Evolutionary conservation across 1,140 invertebrate species (phyloP), one percentile per base, ranked within the genome.

Genomic region (Lucilia cuprina): DNA sequence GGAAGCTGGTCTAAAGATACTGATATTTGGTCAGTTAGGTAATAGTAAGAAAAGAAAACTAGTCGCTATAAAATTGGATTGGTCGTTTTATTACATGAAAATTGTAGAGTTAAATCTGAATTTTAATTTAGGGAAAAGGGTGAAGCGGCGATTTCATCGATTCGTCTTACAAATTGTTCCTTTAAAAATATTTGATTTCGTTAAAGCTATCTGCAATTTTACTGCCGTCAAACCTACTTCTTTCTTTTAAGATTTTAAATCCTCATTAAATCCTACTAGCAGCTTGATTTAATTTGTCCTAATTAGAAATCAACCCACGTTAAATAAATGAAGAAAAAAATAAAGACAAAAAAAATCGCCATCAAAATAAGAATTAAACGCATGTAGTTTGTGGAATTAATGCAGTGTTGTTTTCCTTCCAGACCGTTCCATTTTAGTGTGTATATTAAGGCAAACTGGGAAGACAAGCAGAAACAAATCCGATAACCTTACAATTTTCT

Each of bases 401-500:
- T 55, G 12, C 50, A 55, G 50, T 55, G 50, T 55, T 55, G 50
- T 55, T 55, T 55, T 55, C 50, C 17, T 55, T 55, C 65, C 19
- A 70, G 19, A 8, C 65, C n/a, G 60, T 19, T 21, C 65, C 65
- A 70, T 19, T 70, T 70, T 12, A 70, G 21, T 70, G 21, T 21
- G 65, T 12, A 70, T 19, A 70, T 25, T 19, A 55, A 70, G 21
- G 14, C 65, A 70, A 12, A 70, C 19, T 10, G 19, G 7, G 55
- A 17, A 60, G 65, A 21, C 65, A 70, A 21, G 65, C 65, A 70
- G 65, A 70, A 70, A 70, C 21, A 70, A 70, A 70, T 70, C 65
- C n/a, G 65, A 70, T 70, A 70, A 70, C 65, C 65, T 70, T 70
- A 70, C 65, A 70, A 70, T 70, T 70, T 70, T 70, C 65, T 70